phyloP scores from a whole-genome alignment of 1,140 invertebrate genomes.

The Ceratosolen solmsi region DNA sequence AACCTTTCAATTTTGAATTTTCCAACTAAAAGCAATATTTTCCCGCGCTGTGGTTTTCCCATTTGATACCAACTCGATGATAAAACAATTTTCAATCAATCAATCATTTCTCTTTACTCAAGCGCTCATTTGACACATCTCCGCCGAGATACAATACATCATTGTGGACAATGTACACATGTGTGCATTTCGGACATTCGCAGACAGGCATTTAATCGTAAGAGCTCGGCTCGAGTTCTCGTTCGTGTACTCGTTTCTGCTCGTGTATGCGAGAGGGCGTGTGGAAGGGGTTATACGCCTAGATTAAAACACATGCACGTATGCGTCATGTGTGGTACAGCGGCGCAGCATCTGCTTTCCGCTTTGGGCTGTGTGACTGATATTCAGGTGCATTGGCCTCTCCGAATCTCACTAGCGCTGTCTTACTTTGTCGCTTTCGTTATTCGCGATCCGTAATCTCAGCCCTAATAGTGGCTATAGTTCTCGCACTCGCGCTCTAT shows the following conservation, averaged over 20 bases:
- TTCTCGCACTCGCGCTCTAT: neutral
- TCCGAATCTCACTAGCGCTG: too few relatives aligned
- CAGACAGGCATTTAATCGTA: neutral
- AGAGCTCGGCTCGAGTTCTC: neutral
- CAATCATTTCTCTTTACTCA: too few relatives aligned
- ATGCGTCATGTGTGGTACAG: neutral
- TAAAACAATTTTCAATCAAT: too few relatives aligned
- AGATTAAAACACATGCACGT: neutral
- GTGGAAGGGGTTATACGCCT: neutral
- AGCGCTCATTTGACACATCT: too few relatives aligned
- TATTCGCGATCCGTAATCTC: neutral
- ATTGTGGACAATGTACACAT: neutral
- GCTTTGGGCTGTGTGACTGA: neutral
- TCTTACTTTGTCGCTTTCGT: neutral
- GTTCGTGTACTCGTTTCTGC: neutral
- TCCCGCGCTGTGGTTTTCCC: too few relatives aligned
- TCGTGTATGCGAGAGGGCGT: neutral
- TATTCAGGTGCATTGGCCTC: neutral
- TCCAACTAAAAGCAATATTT: too few relatives aligned
- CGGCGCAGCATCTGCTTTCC: neutral
- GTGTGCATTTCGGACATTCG: neutral
- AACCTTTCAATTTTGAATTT: too few relatives aligned
- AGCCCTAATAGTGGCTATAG: conserved; percentile 50
- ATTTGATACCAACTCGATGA: too few relatives aligned
- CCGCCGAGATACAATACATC: too few relatives aligned